A percentile compares a stretch with the other conserved stretches of the same genome.
These are phyloP conservation scores for Solea senegalensis DNA, from an alignment of 2,113 vertebrate species.

Conservation along the genomic window DNA sequence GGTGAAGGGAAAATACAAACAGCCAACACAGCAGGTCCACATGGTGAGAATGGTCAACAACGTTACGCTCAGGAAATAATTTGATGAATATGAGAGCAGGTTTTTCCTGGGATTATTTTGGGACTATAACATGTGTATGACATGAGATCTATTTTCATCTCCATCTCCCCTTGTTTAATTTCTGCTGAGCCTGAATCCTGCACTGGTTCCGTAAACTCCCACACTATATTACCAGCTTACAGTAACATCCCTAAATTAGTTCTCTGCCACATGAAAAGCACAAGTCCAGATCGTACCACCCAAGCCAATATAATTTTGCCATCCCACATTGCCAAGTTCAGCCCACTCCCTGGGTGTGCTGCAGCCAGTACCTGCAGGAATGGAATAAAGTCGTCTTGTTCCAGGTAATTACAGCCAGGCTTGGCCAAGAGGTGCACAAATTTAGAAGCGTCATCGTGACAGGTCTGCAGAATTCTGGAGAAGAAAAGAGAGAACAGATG, in stretches of 20 bases:
- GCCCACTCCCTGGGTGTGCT: slow-evolving; percentile 61
- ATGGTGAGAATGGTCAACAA: slow-evolving; percentile 15
- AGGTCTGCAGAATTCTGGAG: slow-evolving; percentile 89
- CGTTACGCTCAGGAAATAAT: background rate
- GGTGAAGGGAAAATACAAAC: slow-evolving; percentile 42
- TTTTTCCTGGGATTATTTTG: slow-evolving; percentile 13
- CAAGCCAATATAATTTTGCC: slow-evolving; percentile 40
- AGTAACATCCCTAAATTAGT: slow-evolving; percentile 36
- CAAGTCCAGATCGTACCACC: slow-evolving; percentile 43
- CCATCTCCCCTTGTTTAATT: background rate
- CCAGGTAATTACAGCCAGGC: slow-evolving; percentile 92
- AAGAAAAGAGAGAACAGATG: slow-evolving; percentile 81
- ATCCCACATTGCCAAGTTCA: slow-evolving; percentile 40
- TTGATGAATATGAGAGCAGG: background rate
- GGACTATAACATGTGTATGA: background rate
- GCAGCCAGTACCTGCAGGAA: slow-evolving; percentile 90
- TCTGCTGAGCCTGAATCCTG: slow-evolving; percentile 2
- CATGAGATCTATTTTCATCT: too few relatives aligned
- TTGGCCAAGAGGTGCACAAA: slow-evolving; percentile 93
- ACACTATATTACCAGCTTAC: slow-evolving; percentile 16
- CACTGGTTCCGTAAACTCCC: background rate
- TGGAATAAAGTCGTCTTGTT: slow-evolving; percentile 97
- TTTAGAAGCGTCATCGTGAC: slow-evolving; percentile 92
- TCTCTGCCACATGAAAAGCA: slow-evolving; percentile 40
- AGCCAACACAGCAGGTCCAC: slow-evolving; percentile 52